A percentile compares a stretch with the other conserved stretches of the same genome.
phyloP scores from a whole-genome alignment of 2,888 invertebrate genomes.

The Rhyacophila evoluta region DNA sequence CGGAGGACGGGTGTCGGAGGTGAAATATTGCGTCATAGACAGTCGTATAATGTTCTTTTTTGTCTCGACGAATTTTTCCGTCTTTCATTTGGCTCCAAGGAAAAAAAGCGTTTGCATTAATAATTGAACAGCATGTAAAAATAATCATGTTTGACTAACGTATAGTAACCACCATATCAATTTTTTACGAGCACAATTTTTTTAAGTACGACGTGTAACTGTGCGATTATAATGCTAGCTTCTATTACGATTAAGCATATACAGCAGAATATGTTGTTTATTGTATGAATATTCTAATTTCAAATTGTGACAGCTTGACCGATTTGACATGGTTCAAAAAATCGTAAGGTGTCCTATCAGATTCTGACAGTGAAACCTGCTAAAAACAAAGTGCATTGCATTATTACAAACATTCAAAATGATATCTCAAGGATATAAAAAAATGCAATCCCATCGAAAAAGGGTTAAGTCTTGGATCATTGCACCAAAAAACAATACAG shows the following conservation, averaged over 20 bases:
- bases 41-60: neutral
- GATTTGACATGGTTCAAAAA: neutral
- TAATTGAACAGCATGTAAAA: too few species aligned
- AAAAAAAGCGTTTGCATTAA: too few species aligned
- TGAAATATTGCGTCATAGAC: conserved; percentile 25
- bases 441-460: neutral
- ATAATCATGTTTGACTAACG: too few species aligned
- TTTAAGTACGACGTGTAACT: too few species aligned
- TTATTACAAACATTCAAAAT: neutral
- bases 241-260: too few species aligned
- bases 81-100: too few species aligned
- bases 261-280: too few species aligned
- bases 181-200: too few species aligned
- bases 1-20: neutral
- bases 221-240: too few species aligned
- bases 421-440: neutral
- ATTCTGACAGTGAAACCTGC: neutral
- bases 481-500: conserved; percentile 5
- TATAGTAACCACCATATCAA: too few species aligned
- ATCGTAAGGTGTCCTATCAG: neutral
- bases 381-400: neutral
- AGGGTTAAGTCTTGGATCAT: neutral
- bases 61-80: neutral
- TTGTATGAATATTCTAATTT: neutral
- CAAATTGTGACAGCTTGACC: neutral